Evolutionary conservation across 2,888 invertebrate species (phyloP).

Genomic region (Protophormia terraenovae): DNA sequence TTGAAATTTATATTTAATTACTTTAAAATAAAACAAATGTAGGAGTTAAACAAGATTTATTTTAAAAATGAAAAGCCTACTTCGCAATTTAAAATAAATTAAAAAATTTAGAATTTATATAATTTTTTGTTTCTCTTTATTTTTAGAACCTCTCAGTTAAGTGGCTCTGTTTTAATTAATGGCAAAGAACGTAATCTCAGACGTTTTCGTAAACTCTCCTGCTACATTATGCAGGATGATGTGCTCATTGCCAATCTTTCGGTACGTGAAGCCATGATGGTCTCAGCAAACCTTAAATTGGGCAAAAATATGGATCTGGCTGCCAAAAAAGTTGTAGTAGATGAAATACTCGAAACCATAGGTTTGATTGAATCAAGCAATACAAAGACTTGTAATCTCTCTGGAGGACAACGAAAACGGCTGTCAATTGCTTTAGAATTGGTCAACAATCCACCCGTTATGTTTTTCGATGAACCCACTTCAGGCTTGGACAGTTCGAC

Average conservation of each 20-base stretch:
- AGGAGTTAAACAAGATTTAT: background rate
- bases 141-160: constrained; percentile 90
- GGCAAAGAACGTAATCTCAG: constrained; percentile 93
- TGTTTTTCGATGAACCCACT: constrained; percentile 98
- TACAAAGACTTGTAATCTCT: constrained; percentile 90
- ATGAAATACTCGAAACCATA: constrained; percentile 92
- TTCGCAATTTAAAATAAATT: too few species aligned
- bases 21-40: background rate
- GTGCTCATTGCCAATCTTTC: constrained; percentile 93
- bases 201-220: constrained; percentile 95
- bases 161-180: constrained; percentile 93
- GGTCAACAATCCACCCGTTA: constrained; percentile 97
- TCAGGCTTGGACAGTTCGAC: constrained; percentile 97
- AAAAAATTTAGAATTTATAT: too few species aligned
- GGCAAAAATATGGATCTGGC: constrained; percentile 88
- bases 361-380: constrained; percentile 90
- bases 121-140: background rate
- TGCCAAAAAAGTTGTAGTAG: constrained; percentile 90
- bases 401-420: constrained; percentile 95
- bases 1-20: background rate
- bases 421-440: constrained; percentile 95
- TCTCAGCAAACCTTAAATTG: constrained; percentile 95
- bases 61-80: too few species aligned
- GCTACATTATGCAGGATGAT: constrained; percentile 98
- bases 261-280: constrained; percentile 95